Conservation (phyloP, 2,797 vertebrate species). For the Pseudochirops cupreus region DNA sequence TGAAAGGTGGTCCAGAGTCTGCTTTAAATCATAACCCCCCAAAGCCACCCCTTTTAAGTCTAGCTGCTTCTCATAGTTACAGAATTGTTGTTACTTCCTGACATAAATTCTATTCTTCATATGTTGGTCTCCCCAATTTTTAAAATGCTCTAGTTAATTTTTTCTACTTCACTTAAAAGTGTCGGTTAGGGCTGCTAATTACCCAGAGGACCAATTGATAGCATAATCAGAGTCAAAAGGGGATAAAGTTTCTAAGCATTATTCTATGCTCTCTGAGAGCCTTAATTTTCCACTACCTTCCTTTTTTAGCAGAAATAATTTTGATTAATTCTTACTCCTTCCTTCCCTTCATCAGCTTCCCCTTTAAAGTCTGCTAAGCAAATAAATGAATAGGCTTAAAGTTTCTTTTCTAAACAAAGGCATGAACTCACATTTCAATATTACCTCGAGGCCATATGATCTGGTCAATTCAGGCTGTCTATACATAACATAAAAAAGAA, state of each 20-base stretch:
- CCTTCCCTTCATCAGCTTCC: background rate
- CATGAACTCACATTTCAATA: background rate
- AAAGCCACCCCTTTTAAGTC: background rate
- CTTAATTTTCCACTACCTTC: background rate
- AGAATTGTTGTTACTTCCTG: background rate
- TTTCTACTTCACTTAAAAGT: background rate
- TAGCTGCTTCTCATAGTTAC: background rate
- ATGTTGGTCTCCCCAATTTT: background rate
- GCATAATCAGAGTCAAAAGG: background rate
- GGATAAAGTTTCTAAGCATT: background rate
- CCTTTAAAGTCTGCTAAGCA: background rate
- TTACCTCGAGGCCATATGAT: background rate
- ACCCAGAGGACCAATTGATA: background rate
- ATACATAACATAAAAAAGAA: background rate
- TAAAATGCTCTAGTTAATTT: background rate
- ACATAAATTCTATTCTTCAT: background rate
- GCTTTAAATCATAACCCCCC: background rate
- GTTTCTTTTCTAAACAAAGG: background rate
- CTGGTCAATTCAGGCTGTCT: background rate
- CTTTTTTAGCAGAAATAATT: background rate
- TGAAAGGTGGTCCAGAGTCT: background rate
- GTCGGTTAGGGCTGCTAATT: background rate
- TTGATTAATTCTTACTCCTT: conserved; percentile 12
- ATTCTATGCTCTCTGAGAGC: background rate
- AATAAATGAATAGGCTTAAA: conserved; percentile 3